Percentiles rank a stretch among this genome's conserved stretches.
Conservation (phyloP, 2,113 vertebrate genomes). For the Aldabrachelys gigantea region DNA sequence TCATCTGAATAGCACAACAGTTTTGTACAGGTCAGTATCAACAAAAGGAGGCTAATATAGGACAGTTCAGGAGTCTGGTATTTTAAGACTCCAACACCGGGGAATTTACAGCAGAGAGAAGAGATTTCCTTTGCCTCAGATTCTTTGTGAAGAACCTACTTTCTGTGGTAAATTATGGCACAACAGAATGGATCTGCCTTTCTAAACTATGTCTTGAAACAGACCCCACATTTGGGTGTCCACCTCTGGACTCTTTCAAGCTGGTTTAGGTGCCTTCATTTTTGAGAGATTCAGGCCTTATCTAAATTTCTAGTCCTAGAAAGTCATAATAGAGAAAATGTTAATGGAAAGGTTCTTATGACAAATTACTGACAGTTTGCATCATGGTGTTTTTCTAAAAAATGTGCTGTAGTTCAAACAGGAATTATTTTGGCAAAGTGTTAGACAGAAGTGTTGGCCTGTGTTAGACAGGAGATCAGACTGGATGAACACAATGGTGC, state of each 20-base stretch:
- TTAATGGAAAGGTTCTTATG: neutral
- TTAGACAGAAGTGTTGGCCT: too few species aligned
- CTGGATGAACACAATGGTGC: too few species aligned
- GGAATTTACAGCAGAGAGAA: neutral
- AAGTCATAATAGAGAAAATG: neutral
- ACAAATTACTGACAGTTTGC: too few species aligned
- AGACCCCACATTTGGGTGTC: neutral
- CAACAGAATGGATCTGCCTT: neutral
- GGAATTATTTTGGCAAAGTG: too few species aligned
- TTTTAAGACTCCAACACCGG: neutral
- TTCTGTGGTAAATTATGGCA: neutral
- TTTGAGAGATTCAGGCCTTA: neutral
- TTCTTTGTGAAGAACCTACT: neutral
- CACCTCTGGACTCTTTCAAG: neutral
- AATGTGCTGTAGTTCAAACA: too few species aligned
- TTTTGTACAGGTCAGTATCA: neutral
- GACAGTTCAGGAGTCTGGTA: neutral
- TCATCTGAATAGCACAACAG: neutral
- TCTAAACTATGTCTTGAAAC: neutral
- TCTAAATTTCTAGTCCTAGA: neutral
- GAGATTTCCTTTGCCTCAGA: neutral
- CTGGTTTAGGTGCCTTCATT: neutral
- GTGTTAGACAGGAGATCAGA: too few species aligned
- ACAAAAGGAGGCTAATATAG: neutral
- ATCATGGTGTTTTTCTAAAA: too few species aligned